phyloP scores from a whole-genome alignment of 2,888 invertebrate genomes.

The Malthinus seriepunctatus region DNA sequence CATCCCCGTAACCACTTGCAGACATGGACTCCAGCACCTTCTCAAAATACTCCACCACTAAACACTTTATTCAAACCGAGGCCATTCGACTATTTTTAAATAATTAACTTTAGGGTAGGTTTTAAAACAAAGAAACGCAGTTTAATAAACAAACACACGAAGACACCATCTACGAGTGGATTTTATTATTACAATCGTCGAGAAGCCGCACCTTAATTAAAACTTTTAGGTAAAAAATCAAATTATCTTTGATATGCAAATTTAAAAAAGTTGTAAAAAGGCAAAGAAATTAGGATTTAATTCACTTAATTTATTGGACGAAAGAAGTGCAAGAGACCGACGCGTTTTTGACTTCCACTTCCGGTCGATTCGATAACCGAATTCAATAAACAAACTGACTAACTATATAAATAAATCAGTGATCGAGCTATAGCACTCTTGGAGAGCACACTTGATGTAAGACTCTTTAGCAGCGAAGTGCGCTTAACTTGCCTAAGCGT shows the following conservation, averaged over 20 bases:
- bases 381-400: conserved; percentile 58
- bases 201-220: not conserved
- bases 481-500: conserved; percentile 59
- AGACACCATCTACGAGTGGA: not conserved
- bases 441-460: conserved; percentile 57
- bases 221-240: not conserved
- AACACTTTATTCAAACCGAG: conserved; percentile 22
- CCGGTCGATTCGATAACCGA: conserved; percentile 54
- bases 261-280: conserved; percentile 13
- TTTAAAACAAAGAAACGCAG: not conserved
- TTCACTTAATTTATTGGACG: conserved; percentile 30
- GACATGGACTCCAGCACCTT: conserved; percentile 49
- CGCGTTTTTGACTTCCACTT: conserved; percentile 46
- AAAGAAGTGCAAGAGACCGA: conserved; percentile 47
- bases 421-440: conserved; percentile 57
- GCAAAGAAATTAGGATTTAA: conserved; percentile 24
- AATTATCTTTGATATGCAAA: conserved; percentile 12
- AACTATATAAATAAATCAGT: conserved; percentile 59
- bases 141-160: not conserved
- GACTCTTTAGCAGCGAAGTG: conserved; percentile 58
- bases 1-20: conserved; percentile 56
- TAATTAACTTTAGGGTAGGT: not conserved
- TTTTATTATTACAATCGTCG: too few relatives aligned
- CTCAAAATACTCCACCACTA: conserved; percentile 23
- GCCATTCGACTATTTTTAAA: conserved; percentile 12